Evolutionary conservation across 2,113 vertebrate species (phyloP), one percentile per base, ranked within the genome.

Genomic region (Gobius niger): DNA sequence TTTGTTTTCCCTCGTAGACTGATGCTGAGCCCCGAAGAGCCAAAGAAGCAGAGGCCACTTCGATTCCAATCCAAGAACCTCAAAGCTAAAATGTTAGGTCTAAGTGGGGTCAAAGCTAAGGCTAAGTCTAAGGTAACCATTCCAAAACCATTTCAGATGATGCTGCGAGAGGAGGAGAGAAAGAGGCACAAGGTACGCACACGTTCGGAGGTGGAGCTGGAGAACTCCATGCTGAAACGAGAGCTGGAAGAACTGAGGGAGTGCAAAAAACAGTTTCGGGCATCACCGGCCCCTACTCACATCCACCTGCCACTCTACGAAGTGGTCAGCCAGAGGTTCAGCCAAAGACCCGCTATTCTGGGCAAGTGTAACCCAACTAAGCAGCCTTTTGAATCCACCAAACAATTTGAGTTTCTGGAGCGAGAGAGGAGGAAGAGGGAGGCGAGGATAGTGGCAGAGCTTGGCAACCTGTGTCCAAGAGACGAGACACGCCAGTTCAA

Each of bases 141-240:
- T 47, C 97, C 97, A 64, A 89, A 89, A 77, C 96, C 97, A n/a
- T 99, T 98, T 88, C 91, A 93, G 70, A 99, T 99, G 97, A 98
- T 91, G 42, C 76, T 97, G 68, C 88, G 97, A 50, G 96, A 99
- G 83, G 93, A 94, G 34, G 94, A 92, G 68, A 94, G 91, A 77
- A 96, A 93, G 72, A 91, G 90, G 62, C 90, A 90, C 63, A 89
- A 82, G 0, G 40, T 91, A 47, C 95, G 92, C 47, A 94, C 94
- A 0, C 94, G 94, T 53, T 92, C 94, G 0, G 91, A 91, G 83
- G 71, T 93, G 0, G 94, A 96, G 84, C 77, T 93, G 76, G 92
- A 92, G 71, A 93, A 92, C 56, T 84, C 85, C 15, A 70, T 93
- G 46, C 47, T 95, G 68, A 91, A 80, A 67, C 92, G 87, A 56